Evolutionary conservation across 2,888 invertebrate species (phyloP).

Genomic region (Tenodera sinensis): DNA sequence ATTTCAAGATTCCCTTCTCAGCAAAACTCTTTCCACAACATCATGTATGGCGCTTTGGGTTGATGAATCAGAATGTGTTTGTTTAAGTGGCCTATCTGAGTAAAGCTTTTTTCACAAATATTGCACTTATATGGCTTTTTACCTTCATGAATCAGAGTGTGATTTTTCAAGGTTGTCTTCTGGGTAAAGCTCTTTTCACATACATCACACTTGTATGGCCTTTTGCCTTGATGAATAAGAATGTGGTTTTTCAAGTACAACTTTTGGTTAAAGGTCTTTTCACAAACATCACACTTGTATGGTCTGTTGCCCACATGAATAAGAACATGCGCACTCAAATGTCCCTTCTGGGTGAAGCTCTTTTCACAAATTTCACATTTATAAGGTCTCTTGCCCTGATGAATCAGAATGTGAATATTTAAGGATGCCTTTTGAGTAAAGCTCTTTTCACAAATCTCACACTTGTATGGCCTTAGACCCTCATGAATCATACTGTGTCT

Average conservation of each 20-base stretch:
- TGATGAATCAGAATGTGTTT: neutral
- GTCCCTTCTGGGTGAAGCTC: neutral
- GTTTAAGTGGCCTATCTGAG: neutral
- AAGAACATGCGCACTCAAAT: neutral
- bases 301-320: neutral
- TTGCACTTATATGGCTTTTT: neutral
- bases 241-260: neutral
- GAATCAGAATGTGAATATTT: neutral
- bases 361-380: neutral
- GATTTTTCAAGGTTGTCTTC: neutral
- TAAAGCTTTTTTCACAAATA: neutral
- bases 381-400: neutral
- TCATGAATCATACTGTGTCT: neutral
- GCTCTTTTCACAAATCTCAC: neutral
- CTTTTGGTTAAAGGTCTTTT: neutral
- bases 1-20: neutral
- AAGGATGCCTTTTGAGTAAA: neutral
- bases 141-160: neutral
- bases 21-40: neutral
- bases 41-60: neutral
- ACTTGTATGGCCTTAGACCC: neutral
- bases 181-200: neutral
- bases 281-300: neutral
- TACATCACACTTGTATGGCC: neutral
- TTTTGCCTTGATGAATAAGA: neutral